These are phyloP conservation scores for Apantesis nais DNA, from an alignment of 2,888 invertebrate genomes.

Conservation along the genomic window DNA sequence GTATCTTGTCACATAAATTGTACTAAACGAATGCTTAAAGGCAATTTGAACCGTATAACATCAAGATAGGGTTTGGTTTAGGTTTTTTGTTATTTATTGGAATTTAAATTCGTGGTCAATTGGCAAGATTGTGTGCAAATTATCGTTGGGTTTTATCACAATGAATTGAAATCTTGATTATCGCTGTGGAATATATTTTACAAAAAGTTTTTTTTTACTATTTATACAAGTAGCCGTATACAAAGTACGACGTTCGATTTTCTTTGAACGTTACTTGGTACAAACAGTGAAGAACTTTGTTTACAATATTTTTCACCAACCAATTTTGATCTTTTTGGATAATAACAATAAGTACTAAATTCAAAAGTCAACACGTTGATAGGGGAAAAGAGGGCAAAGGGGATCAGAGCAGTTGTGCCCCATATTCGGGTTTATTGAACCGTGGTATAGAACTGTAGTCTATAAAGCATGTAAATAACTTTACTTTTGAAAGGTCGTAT, in stretches of 20 bases:
- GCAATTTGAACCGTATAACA: slow-evolving; percentile 14
- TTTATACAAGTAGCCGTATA: background rate
- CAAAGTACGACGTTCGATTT: background rate
- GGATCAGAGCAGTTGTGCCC: background rate
- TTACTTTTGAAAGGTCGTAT: background rate
- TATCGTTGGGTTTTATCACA: slow-evolving; percentile 25
- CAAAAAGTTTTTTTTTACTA: background rate
- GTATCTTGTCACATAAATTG: slow-evolving; percentile 41
- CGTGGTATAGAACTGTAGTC: background rate
- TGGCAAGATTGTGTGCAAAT: slow-evolving; percentile 35
- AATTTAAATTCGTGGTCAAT: slow-evolving; percentile 30
- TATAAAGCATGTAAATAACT: background rate
- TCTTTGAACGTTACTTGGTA: background rate
- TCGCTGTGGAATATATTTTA: background rate
- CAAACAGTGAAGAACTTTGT: background rate
- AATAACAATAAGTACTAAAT: background rate
- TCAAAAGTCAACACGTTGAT: background rate
- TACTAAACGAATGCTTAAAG: slow-evolving; percentile 19
- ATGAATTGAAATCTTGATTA: slow-evolving; percentile 14
- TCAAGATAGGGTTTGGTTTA: slow-evolving; percentile 19
- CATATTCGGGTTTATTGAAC: slow-evolving; percentile 1
- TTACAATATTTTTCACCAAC: background rate
- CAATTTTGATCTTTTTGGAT: background rate
- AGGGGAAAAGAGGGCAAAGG: background rate
- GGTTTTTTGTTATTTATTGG: background rate